phyloP scores from a whole-genome alignment of 1,140 invertebrate genomes.

The Lithobius niger region DNA sequence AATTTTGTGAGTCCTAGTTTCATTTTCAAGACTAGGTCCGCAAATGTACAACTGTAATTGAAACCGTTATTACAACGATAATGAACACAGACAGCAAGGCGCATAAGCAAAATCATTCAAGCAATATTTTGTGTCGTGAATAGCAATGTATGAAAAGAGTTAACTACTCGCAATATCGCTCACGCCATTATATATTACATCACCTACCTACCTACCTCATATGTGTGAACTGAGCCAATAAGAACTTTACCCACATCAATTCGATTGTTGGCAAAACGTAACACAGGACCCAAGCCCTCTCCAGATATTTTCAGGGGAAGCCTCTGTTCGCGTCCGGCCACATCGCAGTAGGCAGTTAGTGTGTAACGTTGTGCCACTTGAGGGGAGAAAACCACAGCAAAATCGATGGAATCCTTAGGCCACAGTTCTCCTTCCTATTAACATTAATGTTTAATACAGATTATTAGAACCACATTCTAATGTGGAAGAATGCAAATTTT shows the following conservation, averaged over 20 bases:
- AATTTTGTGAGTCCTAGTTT: too few relatives aligned
- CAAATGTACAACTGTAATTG: too few relatives aligned
- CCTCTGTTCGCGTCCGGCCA: constrained; percentile 12
- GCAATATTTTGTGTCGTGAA: neutral
- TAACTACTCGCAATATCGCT: too few relatives aligned
- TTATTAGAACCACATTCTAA: too few relatives aligned
- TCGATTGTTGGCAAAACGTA: neutral
- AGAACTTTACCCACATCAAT: constrained; percentile 2
- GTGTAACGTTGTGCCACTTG: constrained; percentile 28
- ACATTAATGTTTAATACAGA: too few relatives aligned
- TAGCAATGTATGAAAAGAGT: too few relatives aligned
- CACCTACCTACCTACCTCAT: constrained; percentile 1
- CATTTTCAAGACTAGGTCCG: too few relatives aligned
- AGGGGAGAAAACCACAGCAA: constrained; percentile 32
- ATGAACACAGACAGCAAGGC: too few relatives aligned
- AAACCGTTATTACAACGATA: too few relatives aligned
- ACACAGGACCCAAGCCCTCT: neutral
- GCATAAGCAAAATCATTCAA: neutral
- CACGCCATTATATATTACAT: too few relatives aligned
- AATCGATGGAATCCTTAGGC: constrained; percentile 29
- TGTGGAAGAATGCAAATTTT: too few relatives aligned
- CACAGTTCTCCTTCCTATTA: constrained; percentile 34
- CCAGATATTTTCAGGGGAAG: neutral
- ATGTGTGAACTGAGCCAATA: neutral
- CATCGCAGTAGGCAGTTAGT: constrained; percentile 29